Evolutionary conservation across 30 jellyfish, hydroid and myxozoan species (phyloP).

Genomic region (Hydractinia symbiolongicarpus): DNA sequence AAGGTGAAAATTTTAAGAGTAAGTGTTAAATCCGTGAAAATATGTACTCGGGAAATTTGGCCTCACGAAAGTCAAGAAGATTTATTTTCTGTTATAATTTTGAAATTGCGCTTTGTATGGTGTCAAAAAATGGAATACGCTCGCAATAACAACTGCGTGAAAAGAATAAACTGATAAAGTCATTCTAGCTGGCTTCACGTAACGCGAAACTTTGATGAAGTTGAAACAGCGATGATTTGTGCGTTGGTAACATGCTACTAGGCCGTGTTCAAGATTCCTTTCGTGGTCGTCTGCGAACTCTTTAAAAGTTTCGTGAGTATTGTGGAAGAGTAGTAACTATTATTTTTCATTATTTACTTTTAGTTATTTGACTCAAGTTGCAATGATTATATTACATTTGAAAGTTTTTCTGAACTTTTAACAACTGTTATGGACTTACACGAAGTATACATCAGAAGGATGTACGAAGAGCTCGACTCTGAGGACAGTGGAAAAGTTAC

Average conservation of each 20-base stretch:
- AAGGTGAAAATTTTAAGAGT: no score
- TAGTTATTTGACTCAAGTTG: conserved; percentile 4
- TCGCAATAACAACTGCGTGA: no score
- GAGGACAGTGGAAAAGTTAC: not conserved
- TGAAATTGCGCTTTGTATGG: no score
- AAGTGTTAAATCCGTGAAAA: no score
- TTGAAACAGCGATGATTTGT: no score
- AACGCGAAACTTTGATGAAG: no score
- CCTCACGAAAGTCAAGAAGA: no score
- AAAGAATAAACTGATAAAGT: no score
- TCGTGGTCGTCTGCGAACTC: not conserved
- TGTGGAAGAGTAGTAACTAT: not conserved
- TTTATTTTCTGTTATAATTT: no score
- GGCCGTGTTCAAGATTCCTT: not conserved
- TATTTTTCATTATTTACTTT: not conserved
- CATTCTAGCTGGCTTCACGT: no score
- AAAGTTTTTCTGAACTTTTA: conserved; percentile 8
- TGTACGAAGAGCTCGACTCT: conserved; percentile 5
- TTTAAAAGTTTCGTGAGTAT: not conserved
- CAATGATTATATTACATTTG: conserved; percentile 8
- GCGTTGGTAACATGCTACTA: not conserved
- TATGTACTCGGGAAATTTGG: no score
- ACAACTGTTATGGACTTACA: conserved; percentile 8
- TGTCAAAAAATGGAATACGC: no score
- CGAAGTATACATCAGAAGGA: not conserved